These are phyloP conservation scores for Brachynemurus nebulosus DNA, from an alignment of 2,888 invertebrate genomes.

Conservation along the genomic window DNA sequence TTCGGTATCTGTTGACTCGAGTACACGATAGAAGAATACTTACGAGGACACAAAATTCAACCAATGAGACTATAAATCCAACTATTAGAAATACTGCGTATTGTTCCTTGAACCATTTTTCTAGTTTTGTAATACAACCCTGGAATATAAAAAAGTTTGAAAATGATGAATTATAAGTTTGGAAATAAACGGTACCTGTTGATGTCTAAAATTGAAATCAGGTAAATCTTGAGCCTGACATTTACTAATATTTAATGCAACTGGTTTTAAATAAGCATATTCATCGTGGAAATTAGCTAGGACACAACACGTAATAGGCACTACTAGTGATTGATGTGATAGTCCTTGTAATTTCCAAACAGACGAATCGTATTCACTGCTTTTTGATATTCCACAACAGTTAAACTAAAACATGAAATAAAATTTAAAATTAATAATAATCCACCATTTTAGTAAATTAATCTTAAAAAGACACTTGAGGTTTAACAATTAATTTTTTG, in stretches of 20 bases:
- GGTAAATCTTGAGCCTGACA: conserved; percentile 53
- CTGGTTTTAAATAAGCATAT: conserved; percentile 57
- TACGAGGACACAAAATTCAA: conserved; percentile 57
- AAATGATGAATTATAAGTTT: neutral
- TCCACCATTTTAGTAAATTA: too few species aligned
- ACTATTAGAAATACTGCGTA: conserved; percentile 52
- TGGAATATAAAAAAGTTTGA: conserved; percentile 24
- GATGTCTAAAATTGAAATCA: conserved; percentile 43
- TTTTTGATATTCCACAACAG: conserved; percentile 68
- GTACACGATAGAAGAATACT: conserved; percentile 59
- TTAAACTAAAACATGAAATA: conserved; percentile 41
- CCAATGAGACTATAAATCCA: conserved; percentile 50
- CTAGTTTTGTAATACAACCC: conserved; percentile 55
- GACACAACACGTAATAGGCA: conserved; percentile 35
- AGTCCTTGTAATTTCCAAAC: conserved; percentile 63
- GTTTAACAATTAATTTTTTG: too few species aligned
- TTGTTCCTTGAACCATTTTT: conserved; percentile 65
- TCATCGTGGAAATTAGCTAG: conserved; percentile 41
- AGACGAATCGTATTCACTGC: conserved; percentile 68
- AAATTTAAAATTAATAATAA: too few species aligned
- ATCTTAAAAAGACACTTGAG: too few species aligned
- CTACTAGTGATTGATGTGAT: conserved; percentile 39
- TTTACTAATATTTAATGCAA: conserved; percentile 51
- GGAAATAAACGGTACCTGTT: conserved; percentile 32
- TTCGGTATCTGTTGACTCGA: conserved; percentile 35